A percentile compares a stretch with the other conserved stretches of the same genome.
Evolutionary conservation across 2,113 vertebrate genomes (phyloP).

Genomic region (Macroglossus sobrinus): DNA sequence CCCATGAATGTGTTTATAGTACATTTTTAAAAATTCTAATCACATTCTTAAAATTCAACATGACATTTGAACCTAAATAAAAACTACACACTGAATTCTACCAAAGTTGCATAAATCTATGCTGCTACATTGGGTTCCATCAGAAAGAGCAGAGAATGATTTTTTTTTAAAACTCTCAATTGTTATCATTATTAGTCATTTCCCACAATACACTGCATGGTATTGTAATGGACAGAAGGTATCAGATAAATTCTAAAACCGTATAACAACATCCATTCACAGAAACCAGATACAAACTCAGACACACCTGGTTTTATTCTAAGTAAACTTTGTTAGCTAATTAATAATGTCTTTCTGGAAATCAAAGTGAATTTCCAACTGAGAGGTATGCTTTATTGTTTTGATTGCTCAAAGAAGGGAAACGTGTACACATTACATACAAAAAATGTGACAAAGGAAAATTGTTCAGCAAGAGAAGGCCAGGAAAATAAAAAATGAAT

Average conservation of each 20-base stretch:
- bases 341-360: neutral
- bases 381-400: neutral
- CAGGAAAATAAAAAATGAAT: conserved; percentile 11
- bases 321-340: neutral
- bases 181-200: neutral
- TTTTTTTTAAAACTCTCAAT: neutral
- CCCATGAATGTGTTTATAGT: neutral
- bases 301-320: neutral
- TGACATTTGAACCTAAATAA: neutral
- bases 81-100: neutral
- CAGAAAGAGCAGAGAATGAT: neutral
- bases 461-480: conserved; percentile 4
- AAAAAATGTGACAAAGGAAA: conserved; percentile 37
- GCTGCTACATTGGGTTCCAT: neutral
- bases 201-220: neutral
- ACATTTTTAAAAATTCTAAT: neutral
- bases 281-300: conserved; percentile 7
- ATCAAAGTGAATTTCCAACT: neutral
- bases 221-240: neutral
- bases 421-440: neutral
- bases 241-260: neutral
- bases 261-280: neutral
- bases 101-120: neutral
- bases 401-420: conserved; percentile 36
- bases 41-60: neutral